Evolutionary conservation across 2,797 vertebrate genomes (phyloP), one percentile per base, ranked within the genome.

Genomic region (Melanotaenia trifasciata): DNA sequence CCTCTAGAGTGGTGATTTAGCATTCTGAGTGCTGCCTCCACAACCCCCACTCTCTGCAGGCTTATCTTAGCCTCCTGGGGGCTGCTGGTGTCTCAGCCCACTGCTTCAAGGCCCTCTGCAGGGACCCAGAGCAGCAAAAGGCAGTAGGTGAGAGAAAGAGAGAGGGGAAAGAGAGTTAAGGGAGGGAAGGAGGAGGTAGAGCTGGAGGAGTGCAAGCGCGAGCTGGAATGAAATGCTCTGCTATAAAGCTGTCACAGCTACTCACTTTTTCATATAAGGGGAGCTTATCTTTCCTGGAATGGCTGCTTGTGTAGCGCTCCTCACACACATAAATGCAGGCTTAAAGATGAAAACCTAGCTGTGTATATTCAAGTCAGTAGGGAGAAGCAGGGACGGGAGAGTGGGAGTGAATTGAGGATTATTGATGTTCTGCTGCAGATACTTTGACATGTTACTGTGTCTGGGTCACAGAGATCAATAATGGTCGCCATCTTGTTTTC

Each of bases 201-300:
- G 80, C 63, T 70, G 79, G 74, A 80, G 73, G 76, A 77, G 72
- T 78, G 64, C 67, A 36, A 80, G 78, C 7, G 57, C 14, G 59
- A 66, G 74, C 81, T 87, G 67, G 75, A 90, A 90, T 92, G 84
- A 93, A 91, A 91, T 80, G 88, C 78, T 70, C 66, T 38, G 72
- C 87, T 83, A 89, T 93, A 89, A 93, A 94, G 90, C 92, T 90
- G 92, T 92, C 93, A 90, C 79, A 90, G 79, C 86, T 74, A 69
- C 84, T 90, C 90, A 88, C 90, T 91, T 88, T 88, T 89, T 90
- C 86, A 83, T 90, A 90, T 81, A 73, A 84, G 82, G 80, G 53
- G 78, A 85, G 87, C 89, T 92, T 92, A 92, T 92, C 90, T 86
- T 74, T 43, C 50, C 78, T 22, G 56, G 80, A 89, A 89, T 86